These are phyloP conservation scores for Stichopus horrens DNA, from an alignment of 53 echinoderm and acorn worm genomes.

Conservation along the genomic window DNA sequence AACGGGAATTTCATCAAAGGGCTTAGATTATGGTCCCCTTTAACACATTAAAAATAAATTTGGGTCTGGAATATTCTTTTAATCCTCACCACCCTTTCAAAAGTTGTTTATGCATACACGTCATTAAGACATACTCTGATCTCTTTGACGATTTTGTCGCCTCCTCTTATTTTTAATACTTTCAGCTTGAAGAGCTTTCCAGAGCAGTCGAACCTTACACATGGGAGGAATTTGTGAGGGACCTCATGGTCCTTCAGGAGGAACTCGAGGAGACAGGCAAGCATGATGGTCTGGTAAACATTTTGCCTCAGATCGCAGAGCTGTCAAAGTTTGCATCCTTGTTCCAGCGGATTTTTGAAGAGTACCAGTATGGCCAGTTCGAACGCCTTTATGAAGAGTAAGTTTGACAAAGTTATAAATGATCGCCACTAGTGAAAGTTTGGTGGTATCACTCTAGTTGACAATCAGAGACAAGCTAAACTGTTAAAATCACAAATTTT, in stretches of 20 bases:
- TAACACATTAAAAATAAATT: too few species aligned
- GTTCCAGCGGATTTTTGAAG: constrained; percentile 3
- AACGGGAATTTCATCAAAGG: too few species aligned
- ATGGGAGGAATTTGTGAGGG: constrained; percentile 5
- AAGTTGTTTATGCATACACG: too few species aligned
- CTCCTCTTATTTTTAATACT: background rate
- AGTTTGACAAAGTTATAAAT: background rate
- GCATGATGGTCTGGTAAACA: background rate
- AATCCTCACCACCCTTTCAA: too few species aligned
- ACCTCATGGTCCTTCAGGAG: background rate
- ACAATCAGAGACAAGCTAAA: too few species aligned
- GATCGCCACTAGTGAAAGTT: too few species aligned
- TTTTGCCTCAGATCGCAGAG: background rate
- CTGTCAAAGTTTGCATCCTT: constrained; percentile 11
- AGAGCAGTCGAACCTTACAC: background rate
- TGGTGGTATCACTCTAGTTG: too few species aligned
- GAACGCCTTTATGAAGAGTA: constrained; percentile 24
- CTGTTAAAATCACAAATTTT: too few species aligned
- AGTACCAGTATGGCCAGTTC: background rate
- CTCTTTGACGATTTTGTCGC: too few species aligned
- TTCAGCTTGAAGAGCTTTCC: background rate
- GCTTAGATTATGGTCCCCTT: too few species aligned
- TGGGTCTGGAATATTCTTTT: too few species aligned
- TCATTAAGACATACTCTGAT: too few species aligned
- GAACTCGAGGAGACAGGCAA: background rate